These are phyloP conservation scores for Hydrozoanthus gracilis DNA, from an alignment of 92 coral and sea anemone genomes.

Conservation along the genomic window DNA sequence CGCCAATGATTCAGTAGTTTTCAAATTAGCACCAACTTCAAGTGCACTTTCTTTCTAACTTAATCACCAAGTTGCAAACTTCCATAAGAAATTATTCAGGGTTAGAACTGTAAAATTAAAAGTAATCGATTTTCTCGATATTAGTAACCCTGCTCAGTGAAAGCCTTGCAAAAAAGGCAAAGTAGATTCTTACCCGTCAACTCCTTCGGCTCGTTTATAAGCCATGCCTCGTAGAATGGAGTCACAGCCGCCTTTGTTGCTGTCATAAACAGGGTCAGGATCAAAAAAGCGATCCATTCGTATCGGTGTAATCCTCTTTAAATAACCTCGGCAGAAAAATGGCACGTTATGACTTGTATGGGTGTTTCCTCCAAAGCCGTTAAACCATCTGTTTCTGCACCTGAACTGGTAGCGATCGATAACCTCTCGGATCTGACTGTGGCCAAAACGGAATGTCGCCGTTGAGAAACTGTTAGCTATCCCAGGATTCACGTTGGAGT, in stretches of 20 bases:
- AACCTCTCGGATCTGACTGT: conserved; percentile 41
- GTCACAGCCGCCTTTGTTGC: conserved; percentile 2
- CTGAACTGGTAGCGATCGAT: conserved; percentile 6
- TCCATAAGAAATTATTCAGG: too few species aligned
- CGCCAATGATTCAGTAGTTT: too few species aligned
- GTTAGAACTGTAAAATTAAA: too few species aligned
- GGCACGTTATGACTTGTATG: too few species aligned
- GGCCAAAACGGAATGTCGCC: conserved; percentile 40
- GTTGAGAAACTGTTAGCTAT: conserved; percentile 34
- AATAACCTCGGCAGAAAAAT: neutral
- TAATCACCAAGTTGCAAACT: too few species aligned
- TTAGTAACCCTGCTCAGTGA: too few species aligned
- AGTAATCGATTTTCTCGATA: too few species aligned
- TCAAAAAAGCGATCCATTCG: conserved; percentile 43
- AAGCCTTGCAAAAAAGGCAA: too few species aligned
- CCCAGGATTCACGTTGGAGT: conserved; percentile 2
- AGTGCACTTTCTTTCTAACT: too few species aligned
- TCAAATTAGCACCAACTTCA: too few species aligned
- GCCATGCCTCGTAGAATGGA: conserved; percentile 41
- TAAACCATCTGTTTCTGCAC: too few species aligned
- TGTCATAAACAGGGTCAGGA: conserved; percentile 23
- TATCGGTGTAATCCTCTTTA: neutral
- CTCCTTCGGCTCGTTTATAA: conserved; percentile 18
- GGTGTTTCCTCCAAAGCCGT: too few species aligned
- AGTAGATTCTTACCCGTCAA: conserved; percentile 17